A percentile compares a stretch with the other conserved stretches of the same genome.
Conservation (phyloP, 64 coral and sea anemone genomes). For the Montipora foliosa region DNA sequence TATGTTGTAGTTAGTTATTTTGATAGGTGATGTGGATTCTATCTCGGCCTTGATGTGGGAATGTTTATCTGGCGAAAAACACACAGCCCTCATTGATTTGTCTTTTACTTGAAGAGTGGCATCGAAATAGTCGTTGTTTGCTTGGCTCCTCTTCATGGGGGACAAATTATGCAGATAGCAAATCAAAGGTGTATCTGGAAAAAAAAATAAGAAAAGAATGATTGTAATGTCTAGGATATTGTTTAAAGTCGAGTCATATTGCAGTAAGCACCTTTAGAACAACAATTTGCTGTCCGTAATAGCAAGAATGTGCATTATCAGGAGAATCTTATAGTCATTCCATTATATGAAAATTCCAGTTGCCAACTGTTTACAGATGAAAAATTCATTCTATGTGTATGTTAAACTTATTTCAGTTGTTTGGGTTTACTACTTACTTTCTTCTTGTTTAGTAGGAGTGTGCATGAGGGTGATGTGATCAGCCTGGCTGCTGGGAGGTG, state of each 20-base stretch:
- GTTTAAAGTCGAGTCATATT: not conserved
- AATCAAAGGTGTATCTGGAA: too few relatives aligned
- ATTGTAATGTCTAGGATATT: not conserved
- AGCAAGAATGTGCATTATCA: not conserved
- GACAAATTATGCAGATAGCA: too few relatives aligned
- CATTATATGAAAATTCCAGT: not conserved
- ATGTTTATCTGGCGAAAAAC: conserved; percentile 70
- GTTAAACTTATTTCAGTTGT: not conserved
- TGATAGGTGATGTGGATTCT: conserved; percentile 71
- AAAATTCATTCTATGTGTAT: not conserved
- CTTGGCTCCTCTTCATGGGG: conserved; percentile 64
- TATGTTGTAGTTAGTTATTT: conserved; percentile 62
- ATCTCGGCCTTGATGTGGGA: conserved; percentile 52
- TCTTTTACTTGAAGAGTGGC: conserved; percentile 52
- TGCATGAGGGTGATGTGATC: not conserved
- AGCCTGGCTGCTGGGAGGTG: not conserved
- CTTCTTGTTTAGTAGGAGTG: too few relatives aligned
- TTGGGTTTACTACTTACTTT: not conserved
- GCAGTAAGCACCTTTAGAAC: not conserved
- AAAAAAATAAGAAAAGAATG: too few relatives aligned
- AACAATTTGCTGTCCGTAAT: not conserved
- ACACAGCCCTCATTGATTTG: conserved; percentile 52
- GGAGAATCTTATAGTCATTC: not conserved
- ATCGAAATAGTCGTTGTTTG: conserved; percentile 64
- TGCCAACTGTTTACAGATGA: not conserved